phyloP scores from a whole-genome alignment of 92 coral and sea anemone genomes.

The Porites evermanni region DNA sequence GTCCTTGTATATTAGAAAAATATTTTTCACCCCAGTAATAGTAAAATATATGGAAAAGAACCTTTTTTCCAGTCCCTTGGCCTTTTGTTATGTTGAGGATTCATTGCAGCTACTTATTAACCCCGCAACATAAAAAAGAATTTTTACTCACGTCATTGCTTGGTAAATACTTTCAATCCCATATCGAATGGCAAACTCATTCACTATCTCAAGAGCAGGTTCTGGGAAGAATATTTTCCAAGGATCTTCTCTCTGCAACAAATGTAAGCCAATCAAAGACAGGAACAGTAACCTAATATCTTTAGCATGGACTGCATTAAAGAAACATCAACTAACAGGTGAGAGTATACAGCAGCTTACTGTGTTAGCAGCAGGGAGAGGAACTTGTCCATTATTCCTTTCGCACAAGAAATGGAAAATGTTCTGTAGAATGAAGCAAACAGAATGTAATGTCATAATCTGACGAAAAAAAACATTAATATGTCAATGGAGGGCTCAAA shows the following conservation, averaged over 20 bases:
- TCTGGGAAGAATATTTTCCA: slow-evolving; percentile 93
- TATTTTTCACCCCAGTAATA: background rate
- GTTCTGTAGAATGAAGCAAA: slow-evolving; percentile 56
- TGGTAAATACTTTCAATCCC: slow-evolving; percentile 98
- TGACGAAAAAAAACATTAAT: background rate
- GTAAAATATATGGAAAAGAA: too few relatives aligned
- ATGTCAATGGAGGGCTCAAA: too few relatives aligned
- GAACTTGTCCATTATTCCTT: slow-evolving; percentile 89
- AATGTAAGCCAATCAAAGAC: background rate
- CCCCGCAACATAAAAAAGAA: too few relatives aligned
- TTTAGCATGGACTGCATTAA: too few relatives aligned
- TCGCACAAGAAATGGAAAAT: slow-evolving; percentile 92
- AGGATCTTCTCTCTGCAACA: slow-evolving; percentile 81
- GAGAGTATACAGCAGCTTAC: slow-evolving; percentile 52
- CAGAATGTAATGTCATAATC: background rate
- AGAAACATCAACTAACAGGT: too few relatives aligned
- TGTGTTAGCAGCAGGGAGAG: slow-evolving; percentile 76
- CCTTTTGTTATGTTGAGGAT: too few relatives aligned
- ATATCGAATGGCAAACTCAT: slow-evolving; percentile 99
- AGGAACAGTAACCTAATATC: too few relatives aligned
- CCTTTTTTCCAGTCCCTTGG: too few relatives aligned
- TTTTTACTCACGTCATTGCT: slow-evolving; percentile 96
- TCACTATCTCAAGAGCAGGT: slow-evolving; percentile 90
- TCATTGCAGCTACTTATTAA: too few relatives aligned
- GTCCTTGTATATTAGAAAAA: background rate